These are phyloP conservation scores for Nomada ferruginata DNA, from an alignment of 2,888 invertebrate species.

Conservation along the genomic window DNA sequence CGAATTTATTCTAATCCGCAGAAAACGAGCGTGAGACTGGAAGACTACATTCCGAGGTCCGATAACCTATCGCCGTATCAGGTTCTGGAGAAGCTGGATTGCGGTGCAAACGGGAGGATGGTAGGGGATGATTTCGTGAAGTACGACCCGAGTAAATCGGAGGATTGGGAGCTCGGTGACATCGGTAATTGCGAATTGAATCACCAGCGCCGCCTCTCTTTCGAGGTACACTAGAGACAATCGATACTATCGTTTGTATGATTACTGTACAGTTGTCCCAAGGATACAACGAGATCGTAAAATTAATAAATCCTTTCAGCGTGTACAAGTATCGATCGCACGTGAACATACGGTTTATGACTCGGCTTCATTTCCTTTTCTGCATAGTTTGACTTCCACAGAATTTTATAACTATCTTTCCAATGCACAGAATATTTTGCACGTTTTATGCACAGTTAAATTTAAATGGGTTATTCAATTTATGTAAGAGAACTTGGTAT, in stretches of 20 bases:
- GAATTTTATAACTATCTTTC: too few relatives aligned
- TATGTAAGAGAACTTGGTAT: too few relatives aligned
- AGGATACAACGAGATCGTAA: neutral
- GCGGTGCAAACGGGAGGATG: constrained; percentile 55
- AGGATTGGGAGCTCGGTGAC: constrained; percentile 85
- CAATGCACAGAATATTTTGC: too few relatives aligned
- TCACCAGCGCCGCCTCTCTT: constrained; percentile 55
- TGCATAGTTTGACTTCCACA: too few relatives aligned
- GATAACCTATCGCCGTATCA: constrained; percentile 84
- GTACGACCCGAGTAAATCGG: constrained; percentile 84
- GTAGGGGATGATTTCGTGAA: constrained; percentile 73
- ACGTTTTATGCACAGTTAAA: too few relatives aligned
- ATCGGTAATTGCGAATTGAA: constrained; percentile 81
- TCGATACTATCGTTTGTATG: neutral
- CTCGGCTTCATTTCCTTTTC: too few relatives aligned
- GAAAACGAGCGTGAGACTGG: constrained; percentile 82
- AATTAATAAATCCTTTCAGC: neutral
- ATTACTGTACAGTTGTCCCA: neutral
- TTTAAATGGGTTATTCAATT: too few relatives aligned
- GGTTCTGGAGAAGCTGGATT: constrained; percentile 82
- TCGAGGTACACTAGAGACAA: constrained; percentile 51
- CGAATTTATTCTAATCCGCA: constrained; percentile 53
- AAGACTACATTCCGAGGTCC: constrained; percentile 84
- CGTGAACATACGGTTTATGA: too few relatives aligned
- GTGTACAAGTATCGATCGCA: too few relatives aligned